A percentile compares a stretch with the other conserved stretches of the same genome.
phyloP scores from a whole-genome alignment of 1,140 invertebrate genomes.

The Drosophila azteca region DNA sequence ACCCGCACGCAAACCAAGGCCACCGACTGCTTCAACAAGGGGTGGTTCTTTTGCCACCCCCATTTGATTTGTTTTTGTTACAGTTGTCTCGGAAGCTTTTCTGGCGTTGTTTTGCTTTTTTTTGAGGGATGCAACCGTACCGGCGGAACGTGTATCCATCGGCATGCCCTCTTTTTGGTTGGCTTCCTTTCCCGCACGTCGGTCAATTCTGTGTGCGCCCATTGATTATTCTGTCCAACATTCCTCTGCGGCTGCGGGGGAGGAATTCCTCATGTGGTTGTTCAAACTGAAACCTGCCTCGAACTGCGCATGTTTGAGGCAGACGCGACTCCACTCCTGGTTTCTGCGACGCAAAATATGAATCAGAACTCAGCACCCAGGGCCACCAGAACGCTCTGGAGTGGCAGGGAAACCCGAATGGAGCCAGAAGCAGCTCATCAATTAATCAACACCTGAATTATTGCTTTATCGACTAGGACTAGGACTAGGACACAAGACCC shows the following conservation, averaged over 20 bases:
- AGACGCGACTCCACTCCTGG: constrained; percentile 16
- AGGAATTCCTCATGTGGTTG: constrained; percentile 54
- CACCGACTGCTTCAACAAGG: constrained; percentile 9
- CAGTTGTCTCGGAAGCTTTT: constrained; percentile 1
- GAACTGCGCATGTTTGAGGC: constrained; percentile 56
- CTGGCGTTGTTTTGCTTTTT: constrained; percentile 39
- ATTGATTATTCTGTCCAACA: constrained; percentile 72
- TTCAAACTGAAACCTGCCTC: background rate
- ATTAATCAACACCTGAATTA: constrained; percentile 50
- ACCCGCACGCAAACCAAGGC: constrained; percentile 32
- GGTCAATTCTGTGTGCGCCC: constrained; percentile 61
- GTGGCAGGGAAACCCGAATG: background rate
- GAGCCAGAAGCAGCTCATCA: constrained; percentile 20
- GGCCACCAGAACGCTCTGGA: no score
- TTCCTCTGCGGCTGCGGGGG: constrained; percentile 29
- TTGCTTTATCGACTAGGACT: constrained; percentile 20
- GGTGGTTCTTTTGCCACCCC: constrained; percentile 35
- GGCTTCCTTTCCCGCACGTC: constrained; percentile 59
- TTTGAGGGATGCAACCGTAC: constrained; percentile 39
- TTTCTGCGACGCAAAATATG: constrained; percentile 62
- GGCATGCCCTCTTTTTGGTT: constrained; percentile 72
- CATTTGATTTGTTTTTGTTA: constrained; percentile 28
- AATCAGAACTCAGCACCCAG: constrained; percentile 53
- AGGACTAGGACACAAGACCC: no score
- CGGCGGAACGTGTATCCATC: constrained; percentile 57